Percentiles rank a stretch among this genome's conserved stretches.
Conservation (phyloP, 2,797 vertebrate species). For the Tadarida brasiliensis region DNA sequence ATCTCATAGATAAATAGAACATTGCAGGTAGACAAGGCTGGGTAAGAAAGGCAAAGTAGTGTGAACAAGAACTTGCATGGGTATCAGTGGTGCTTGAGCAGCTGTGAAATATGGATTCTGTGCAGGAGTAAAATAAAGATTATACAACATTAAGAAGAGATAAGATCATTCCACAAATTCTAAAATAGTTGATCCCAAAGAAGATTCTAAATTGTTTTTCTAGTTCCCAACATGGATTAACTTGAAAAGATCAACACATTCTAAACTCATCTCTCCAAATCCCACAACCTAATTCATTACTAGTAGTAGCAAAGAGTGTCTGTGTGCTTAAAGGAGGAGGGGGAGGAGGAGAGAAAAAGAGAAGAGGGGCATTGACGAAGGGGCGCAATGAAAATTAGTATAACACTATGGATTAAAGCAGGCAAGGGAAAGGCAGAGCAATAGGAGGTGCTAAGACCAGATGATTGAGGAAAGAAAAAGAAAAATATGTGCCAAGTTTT, state of each 20-base stretch:
- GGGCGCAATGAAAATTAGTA: not conserved
- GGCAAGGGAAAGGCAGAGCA: not conserved
- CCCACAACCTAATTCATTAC: not conserved
- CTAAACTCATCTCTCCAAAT: not conserved
- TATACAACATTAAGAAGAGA: not conserved
- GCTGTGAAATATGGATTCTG: not conserved
- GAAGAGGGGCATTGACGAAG: not conserved
- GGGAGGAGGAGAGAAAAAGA: too few relatives aligned
- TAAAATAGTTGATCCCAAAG: not conserved
- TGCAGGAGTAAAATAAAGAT: not conserved
- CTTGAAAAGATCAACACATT: constrained; percentile 9
- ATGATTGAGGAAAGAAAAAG: not conserved
- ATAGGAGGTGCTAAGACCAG: not conserved
- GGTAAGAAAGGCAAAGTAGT: not conserved
- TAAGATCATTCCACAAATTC: constrained; percentile 10
- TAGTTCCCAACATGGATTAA: constrained; percentile 14
- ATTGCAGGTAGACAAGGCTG: not conserved
- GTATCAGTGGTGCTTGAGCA: not conserved
- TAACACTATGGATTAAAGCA: not conserved
- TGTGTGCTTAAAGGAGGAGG: not conserved
- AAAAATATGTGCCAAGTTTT: not conserved
- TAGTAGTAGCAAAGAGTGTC: not conserved
- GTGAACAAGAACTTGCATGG: not conserved
- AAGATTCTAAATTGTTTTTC: constrained; percentile 2
- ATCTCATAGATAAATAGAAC: not conserved